phyloP scores from a whole-genome alignment of 2,797 vertebrate species.

The Antennarius maculatus region DNA sequence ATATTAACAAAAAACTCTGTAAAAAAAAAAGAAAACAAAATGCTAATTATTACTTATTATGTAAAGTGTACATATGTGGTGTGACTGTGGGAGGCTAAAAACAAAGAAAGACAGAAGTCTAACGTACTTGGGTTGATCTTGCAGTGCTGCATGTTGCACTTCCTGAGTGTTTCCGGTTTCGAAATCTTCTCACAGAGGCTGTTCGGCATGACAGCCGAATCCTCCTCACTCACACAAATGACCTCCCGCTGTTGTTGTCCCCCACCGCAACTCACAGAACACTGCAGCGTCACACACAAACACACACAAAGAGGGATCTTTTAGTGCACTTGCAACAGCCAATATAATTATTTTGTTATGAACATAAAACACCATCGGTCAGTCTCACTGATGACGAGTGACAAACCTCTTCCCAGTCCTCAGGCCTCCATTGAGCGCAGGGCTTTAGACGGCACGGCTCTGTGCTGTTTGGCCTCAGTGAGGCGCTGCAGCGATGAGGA shows the following conservation, averaged over 20 bases:
- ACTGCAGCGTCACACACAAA: constrained; percentile 64
- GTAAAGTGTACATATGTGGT: too few relatives aligned
- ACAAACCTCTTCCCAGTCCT: constrained; percentile 81
- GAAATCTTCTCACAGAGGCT: constrained; percentile 71
- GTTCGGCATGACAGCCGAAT: constrained; percentile 60
- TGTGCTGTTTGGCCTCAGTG: constrained; percentile 75
- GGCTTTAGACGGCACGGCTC: constrained; percentile 76
- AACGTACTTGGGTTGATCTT: constrained; percentile 60
- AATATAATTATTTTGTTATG: background rate
- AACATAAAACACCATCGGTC: background rate
- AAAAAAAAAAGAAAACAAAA: too few relatives aligned
- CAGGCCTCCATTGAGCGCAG: constrained; percentile 83
- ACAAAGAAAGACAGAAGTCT: background rate
- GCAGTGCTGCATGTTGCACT: constrained; percentile 79
- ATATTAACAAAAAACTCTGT: too few relatives aligned
- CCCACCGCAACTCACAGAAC: constrained; percentile 77
- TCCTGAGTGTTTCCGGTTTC: constrained; percentile 74
- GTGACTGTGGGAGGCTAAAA: too few relatives aligned
- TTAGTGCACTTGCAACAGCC: background rate
- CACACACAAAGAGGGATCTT: background rate
- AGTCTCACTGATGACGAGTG: background rate
- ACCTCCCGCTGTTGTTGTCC: constrained; percentile 77
- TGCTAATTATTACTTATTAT: too few relatives aligned
- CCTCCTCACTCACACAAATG: constrained; percentile 67
- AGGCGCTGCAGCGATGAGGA: constrained; percentile 78